These are phyloP conservation scores for Clarias gariepinus DNA, from an alignment of 2,113 vertebrate genomes.

Conservation along the genomic window DNA sequence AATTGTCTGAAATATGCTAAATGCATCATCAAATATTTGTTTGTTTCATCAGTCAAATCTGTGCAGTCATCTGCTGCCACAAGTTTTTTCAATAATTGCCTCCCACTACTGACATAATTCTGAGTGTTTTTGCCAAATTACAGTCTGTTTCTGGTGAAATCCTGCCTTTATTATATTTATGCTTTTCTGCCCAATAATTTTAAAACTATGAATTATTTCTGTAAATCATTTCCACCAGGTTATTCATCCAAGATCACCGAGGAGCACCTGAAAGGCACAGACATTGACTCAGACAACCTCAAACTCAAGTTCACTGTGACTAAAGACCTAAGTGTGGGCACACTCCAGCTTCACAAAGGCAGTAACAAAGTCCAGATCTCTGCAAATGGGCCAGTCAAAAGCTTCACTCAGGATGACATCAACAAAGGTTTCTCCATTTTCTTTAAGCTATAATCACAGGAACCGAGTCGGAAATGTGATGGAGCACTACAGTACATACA, in stretches of 20 bases:
- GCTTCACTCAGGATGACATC: constrained; percentile 91
- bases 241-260: constrained; percentile 82
- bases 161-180: not conserved
- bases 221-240: constrained; percentile 66
- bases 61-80: not conserved
- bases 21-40: not conserved
- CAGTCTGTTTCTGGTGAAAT: not conserved
- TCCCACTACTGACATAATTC: not conserved
- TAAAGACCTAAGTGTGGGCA: constrained; percentile 78
- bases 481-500: not conserved
- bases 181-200: not conserved
- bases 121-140: not conserved
- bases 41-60: not conserved
- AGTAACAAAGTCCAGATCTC: constrained; percentile 72
- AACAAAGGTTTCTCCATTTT: constrained; percentile 73
- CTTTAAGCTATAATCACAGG: not conserved
- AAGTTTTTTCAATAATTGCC: not conserved
- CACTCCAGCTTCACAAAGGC: constrained; percentile 70
- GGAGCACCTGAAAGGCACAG: constrained; percentile 82
- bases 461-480: not conserved
- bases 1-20: not conserved
- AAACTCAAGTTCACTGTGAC: constrained; percentile 80
- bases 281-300: constrained; percentile 71
- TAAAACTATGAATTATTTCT: not conserved
- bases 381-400: constrained; percentile 75